phyloP scores from a whole-genome alignment of 2,888 invertebrate species.

The Lepidochrysops patricia region DNA sequence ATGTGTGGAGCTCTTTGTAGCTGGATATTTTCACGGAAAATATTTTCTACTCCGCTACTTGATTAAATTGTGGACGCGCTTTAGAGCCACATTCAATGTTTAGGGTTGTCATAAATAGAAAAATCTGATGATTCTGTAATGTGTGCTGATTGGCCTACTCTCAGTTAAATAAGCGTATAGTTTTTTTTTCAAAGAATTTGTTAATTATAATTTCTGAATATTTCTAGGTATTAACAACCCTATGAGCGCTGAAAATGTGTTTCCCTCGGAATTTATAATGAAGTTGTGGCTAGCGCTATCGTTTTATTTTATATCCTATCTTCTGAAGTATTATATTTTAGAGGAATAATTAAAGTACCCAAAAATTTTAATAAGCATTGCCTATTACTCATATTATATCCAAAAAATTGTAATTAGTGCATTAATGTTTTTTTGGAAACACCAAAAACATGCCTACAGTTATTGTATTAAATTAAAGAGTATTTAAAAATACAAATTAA shows the following conservation, averaged over 20 bases:
- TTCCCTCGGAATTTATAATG: neutral
- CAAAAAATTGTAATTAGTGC: neutral
- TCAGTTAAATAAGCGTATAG: no score
- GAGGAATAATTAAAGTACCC: neutral
- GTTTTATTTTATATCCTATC: neutral
- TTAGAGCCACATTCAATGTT: neutral
- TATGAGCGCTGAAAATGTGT: neutral
- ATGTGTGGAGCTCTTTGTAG: neutral
- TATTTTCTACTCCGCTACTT: neutral
- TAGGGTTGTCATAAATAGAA: neutral
- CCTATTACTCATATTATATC: neutral
- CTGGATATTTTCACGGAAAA: conserved; percentile 4
- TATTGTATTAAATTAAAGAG: no score
- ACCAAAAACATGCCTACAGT: no score
- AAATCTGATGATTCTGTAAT: no score
- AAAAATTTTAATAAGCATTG: neutral
- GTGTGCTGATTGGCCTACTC: no score
- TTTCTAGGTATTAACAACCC: neutral
- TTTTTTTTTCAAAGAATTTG: neutral
- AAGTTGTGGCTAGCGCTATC: neutral
- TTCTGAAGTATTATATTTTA: neutral
- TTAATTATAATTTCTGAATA: neutral
- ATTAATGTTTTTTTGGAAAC: no score
- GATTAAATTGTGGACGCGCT: conserved; percentile 7
- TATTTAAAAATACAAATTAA: no score